Evolutionary conservation across 2,888 invertebrate genomes (phyloP), one percentile per base, ranked within the genome.

Genomic region (Tholera decimalis): DNA sequence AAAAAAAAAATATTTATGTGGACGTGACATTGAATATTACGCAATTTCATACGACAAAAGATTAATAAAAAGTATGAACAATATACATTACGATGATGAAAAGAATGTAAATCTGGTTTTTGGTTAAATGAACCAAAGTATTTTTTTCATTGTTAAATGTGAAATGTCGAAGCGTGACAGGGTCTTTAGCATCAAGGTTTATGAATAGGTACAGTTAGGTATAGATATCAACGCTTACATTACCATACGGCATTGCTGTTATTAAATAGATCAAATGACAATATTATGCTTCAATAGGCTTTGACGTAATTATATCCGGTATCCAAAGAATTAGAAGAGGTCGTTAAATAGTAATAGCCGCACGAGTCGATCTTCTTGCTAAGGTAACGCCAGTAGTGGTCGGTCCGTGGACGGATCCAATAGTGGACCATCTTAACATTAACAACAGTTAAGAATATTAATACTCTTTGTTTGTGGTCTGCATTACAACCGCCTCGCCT

Each of bases 371-470:
- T n/a, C n/a, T n/a, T n/a, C n/a, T n/a, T n/a, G n/a, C n/a, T n/a
- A n/a, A n/a, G n/a, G n/a, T n/a, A n/a, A n/a, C n/a, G n/a, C n/a
- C n/a, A n/a, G n/a, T n/a, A n/a, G n/a, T n/a, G n/a, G n/a, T n/a
- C n/a, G n/a, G n/a, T n/a, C n/a, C n/a, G n/a, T n/a, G n/a, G n/a
- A n/a, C n/a, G n/a, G n/a, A n/a, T n/a, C n/a, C n/a, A n/a, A n/a
- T n/a, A n/a, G n/a, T n/a, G n/a, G n/a, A n/a, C n/a, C n/a, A n/a
- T n/a, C n/a, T n/a, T n/a, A n/a, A n/a, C n/a, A n/a, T n/a, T n/a
- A n/a, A n/a, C n/a, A n/a, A n/a, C n/a, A 75, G 83, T 85, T 74
- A 58, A 82, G 80, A 83, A 87, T 85, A 86, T 83, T 84, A 84
- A 81, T 78, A 77, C 75, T 75, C 80, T 88, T 88, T 87, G 86